These are phyloP conservation scores for Axis porcinus DNA, from an alignment of 2,113 vertebrate genomes.

Conservation along the genomic window DNA sequence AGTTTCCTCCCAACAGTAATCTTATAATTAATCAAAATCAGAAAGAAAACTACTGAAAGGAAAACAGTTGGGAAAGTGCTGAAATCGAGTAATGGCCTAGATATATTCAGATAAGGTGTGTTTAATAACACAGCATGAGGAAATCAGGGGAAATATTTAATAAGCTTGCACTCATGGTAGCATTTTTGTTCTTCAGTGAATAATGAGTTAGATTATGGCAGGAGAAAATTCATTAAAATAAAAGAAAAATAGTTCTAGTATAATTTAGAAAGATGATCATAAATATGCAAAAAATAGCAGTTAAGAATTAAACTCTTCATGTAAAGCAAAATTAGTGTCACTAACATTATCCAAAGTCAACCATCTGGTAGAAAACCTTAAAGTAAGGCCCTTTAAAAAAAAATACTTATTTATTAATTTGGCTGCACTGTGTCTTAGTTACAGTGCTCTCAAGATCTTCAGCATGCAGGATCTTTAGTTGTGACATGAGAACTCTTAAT, in stretches of 20 bases:
- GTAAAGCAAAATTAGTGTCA: not conserved
- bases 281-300: not conserved
- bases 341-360: not conserved
- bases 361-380: not conserved
- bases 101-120: not conserved
- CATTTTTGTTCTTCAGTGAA: constrained; percentile 34
- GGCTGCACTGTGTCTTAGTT: not conserved
- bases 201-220: not conserved
- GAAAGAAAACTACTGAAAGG: constrained; percentile 19
- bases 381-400: not conserved
- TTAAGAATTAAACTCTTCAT: not conserved
- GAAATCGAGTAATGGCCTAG: constrained; percentile 1
- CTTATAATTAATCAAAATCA: constrained; percentile 37
- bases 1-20: not conserved
- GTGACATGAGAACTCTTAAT: not conserved
- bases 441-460: not conserved
- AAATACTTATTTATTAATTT: not conserved
- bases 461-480: not conserved
- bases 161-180: not conserved
- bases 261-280: not conserved
- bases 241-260: not conserved
- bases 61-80: constrained; percentile 27
- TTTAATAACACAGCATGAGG: constrained; percentile 2
- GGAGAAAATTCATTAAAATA: constrained; percentile 1
- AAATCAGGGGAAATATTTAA: constrained; percentile 30